Percentiles rank a stretch among this genome's conserved stretches.
Evolutionary conservation across 2,113 vertebrate genomes (phyloP).

Genomic region (Plecturocebus donacophilus): DNA sequence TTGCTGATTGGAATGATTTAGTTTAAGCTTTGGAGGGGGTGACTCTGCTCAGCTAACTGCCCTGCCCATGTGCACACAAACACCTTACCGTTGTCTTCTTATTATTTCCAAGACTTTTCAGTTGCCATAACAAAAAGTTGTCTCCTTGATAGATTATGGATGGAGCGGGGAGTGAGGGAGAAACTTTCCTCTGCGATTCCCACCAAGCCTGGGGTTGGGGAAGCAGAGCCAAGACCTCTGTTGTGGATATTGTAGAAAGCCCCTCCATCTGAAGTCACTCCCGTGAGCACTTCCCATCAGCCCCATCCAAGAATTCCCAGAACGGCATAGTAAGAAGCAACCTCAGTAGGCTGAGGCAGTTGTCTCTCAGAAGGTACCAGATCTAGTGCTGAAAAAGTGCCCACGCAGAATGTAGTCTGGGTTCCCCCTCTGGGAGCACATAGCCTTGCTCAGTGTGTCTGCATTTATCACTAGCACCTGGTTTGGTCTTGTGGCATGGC

Average conservation of each 20-base stretch:
- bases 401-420: not conserved
- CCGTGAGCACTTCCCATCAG: not conserved
- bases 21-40: not conserved
- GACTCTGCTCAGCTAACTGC: not conserved
- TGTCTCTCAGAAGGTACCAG: not conserved
- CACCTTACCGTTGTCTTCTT: not conserved
- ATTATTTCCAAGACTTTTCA: constrained; percentile 17
- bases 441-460: not conserved
- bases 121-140: not conserved
- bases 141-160: not conserved
- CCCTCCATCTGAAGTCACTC: not conserved
- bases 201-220: rapidly evolving
- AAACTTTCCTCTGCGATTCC: not conserved
- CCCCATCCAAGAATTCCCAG: not conserved
- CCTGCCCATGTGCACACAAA: rapidly evolving
- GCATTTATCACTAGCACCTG: rapidly evolving
- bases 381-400: not conserved
- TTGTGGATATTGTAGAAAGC: not conserved
- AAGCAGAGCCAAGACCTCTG: not conserved
- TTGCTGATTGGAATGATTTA: not conserved
- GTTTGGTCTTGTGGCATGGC: not conserved
- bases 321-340: not conserved
- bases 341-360: not conserved
- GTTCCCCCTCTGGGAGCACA: not conserved
- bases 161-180: not conserved